These are phyloP conservation scores for Recurvirostra avosetta DNA, from an alignment of 2,113 vertebrate species.

Conservation along the genomic window DNA sequence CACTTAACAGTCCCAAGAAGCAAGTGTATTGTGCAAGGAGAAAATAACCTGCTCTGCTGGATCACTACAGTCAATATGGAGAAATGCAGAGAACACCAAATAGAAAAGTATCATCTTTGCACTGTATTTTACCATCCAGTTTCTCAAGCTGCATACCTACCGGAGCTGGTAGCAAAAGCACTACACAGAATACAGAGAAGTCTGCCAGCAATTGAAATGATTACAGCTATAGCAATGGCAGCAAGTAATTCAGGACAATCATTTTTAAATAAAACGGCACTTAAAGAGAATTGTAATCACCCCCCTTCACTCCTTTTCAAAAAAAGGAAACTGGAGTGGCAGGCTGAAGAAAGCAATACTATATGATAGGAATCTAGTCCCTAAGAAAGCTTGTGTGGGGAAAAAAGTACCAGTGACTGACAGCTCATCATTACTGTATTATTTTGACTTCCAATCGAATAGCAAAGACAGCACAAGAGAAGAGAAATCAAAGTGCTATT, in stretches of 20 bases:
- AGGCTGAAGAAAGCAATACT: background rate
- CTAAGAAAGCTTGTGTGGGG: background rate
- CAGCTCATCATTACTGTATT: background rate
- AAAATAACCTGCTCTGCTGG: background rate
- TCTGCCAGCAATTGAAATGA: background rate
- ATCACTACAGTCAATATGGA: background rate
- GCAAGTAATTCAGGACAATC: background rate
- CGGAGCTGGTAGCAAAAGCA: background rate
- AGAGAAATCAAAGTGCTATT: background rate
- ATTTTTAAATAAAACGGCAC: constrained; percentile 9
- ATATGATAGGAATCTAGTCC: background rate
- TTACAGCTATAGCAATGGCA: background rate
- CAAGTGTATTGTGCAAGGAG: background rate
- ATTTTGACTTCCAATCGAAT: constrained; percentile 3
- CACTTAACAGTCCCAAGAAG: background rate
- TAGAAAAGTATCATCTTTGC: background rate
- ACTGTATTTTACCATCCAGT: background rate
- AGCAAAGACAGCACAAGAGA: background rate
- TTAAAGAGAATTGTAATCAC: background rate
- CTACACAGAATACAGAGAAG: background rate
- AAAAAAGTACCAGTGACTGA: background rate
- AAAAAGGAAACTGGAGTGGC: background rate
- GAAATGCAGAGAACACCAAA: background rate
- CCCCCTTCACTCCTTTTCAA: background rate
- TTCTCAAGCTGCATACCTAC: background rate